A percentile compares a stretch with the other conserved stretches of the same genome.
Evolutionary conservation across 2,797 vertebrate species (phyloP).

Genomic region (Lithobates pipiens): DNA sequence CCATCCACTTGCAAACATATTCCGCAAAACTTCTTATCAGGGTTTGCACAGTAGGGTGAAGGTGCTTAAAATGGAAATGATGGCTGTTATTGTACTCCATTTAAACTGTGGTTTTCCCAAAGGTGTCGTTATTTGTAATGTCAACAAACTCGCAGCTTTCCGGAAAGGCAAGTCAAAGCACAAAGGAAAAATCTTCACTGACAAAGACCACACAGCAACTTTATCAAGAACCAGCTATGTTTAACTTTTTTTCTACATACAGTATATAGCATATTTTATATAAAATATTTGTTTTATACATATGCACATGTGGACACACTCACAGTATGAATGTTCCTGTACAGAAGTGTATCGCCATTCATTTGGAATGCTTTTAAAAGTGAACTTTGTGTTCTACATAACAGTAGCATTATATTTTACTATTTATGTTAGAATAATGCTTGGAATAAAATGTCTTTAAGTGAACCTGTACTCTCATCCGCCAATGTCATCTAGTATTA

Average conservation of each 20-base stretch:
- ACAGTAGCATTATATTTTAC: no score
- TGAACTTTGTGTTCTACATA: not conserved
- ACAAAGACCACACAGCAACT: conserved; percentile 26
- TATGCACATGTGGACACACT: no score
- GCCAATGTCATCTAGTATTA: no score
- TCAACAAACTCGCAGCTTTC: conserved; percentile 26
- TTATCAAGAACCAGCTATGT: not conserved
- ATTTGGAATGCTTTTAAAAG: not conserved
- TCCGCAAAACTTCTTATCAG: conserved; percentile 17
- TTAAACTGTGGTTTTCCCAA: conserved; percentile 44
- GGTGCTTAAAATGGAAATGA: conserved; percentile 24
- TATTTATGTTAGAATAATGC: no score
- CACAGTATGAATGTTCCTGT: not conserved
- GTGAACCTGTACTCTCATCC: no score
- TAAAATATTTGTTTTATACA: not conserved
- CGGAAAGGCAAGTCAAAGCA: conserved; percentile 30
- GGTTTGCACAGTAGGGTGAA: conserved; percentile 23
- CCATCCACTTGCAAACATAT: conserved; percentile 35
- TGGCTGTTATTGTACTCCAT: conserved; percentile 20
- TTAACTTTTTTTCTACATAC: not conserved
- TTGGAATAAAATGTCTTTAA: no score
- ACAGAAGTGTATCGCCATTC: not conserved
- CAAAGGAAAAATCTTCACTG: not conserved
- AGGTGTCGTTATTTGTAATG: conserved; percentile 35
- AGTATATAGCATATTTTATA: not conserved